Conservation (phyloP, 2,113 vertebrate species). For the Syngnathus scovelli region DNA sequence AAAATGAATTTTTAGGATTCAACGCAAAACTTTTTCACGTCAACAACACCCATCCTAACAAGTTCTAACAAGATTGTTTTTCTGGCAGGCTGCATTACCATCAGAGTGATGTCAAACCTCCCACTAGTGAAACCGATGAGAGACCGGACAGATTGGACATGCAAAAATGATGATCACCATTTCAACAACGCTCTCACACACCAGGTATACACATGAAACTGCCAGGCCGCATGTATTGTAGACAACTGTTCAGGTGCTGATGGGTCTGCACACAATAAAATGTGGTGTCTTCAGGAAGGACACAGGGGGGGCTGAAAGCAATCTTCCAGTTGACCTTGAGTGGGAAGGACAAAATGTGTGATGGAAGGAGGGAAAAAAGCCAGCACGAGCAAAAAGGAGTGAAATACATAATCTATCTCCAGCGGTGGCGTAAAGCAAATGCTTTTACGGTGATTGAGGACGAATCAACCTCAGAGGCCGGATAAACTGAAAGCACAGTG, state of each 20-base stretch:
- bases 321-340: slow-evolving; percentile 69
- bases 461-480: slow-evolving; percentile 40
- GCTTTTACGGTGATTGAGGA: slow-evolving; percentile 64
- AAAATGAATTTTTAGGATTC: slow-evolving; percentile 4
- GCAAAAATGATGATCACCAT: slow-evolving; percentile 16
- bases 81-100: slow-evolving; percentile 32
- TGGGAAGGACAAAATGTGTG: slow-evolving; percentile 52
- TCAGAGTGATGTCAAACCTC: slow-evolving; percentile 22
- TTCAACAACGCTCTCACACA: background rate
- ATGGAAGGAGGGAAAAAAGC: slow-evolving; percentile 22
- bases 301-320: slow-evolving; percentile 68
- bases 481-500: slow-evolving; percentile 24
- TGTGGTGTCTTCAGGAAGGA: slow-evolving; percentile 37
- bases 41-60: slow-evolving; percentile 18
- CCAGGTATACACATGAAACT: slow-evolving; percentile 9
- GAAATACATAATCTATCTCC: slow-evolving; percentile 68
- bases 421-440: slow-evolving; percentile 54
- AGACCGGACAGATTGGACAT: slow-evolving; percentile 30
- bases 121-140: slow-evolving; percentile 34
- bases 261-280: slow-evolving; percentile 48
- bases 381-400: slow-evolving; percentile 49
- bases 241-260: slow-evolving; percentile 28
- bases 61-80: slow-evolving; percentile 35
- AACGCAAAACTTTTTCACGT: slow-evolving; percentile 8
- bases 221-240: slow-evolving; percentile 22